These are phyloP conservation scores for Tychaedon coryphoeus DNA, from an alignment of 2,113 vertebrate species.

Conservation along the genomic window DNA sequence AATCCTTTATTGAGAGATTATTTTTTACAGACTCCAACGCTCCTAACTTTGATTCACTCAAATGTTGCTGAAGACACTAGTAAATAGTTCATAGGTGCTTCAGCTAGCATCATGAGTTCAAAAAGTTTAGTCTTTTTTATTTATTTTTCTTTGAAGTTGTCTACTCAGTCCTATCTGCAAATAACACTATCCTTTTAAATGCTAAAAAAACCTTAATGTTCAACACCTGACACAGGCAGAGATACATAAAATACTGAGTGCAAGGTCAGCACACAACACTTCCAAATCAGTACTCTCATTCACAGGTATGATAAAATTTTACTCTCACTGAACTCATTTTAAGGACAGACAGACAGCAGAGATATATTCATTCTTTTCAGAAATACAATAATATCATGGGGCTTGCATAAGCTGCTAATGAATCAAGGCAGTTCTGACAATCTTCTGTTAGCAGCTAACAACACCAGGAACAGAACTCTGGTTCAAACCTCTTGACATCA, in stretches of 20 bases:
- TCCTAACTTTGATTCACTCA: not conserved
- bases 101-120: not conserved
- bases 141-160: not conserved
- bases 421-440: not conserved
- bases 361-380: not conserved
- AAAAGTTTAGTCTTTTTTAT: not conserved
- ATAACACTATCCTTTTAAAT: not conserved
- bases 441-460: not conserved
- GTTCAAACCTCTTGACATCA: not conserved
- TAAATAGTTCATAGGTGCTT: not conserved
- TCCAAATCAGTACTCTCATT: not conserved
- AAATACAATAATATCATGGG: not conserved
- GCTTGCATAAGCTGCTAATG: not conserved
- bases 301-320: not conserved
- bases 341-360: not conserved
- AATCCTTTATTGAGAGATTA: not conserved
- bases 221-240: not conserved
- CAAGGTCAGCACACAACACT: not conserved
- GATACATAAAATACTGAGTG: not conserved
- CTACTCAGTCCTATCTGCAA: not conserved
- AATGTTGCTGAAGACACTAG: not conserved
- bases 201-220: not conserved
- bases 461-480: not conserved
- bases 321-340: not conserved
- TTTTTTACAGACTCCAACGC: not conserved